Base-by-base conservation (phyloP, 2,888 invertebrate genomes). In the Nemapogon koenigi region DNA sequence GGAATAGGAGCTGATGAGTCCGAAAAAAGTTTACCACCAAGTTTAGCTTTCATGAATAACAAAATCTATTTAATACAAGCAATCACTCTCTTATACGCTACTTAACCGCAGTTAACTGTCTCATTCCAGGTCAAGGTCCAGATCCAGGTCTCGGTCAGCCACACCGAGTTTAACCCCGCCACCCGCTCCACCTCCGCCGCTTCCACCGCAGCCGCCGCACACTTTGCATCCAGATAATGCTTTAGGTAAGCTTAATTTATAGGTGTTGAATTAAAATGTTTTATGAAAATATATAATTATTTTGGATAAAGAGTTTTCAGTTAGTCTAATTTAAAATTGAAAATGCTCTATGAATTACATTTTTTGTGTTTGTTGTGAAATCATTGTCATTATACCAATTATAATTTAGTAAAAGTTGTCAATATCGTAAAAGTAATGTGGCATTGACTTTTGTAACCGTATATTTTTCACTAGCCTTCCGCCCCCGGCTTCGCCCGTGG, bases 221-320 rank as follows among this genome's bases (percentile, higher is more conserved):
- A 78, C 78, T n/a, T 54, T 78, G 45, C 78, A 78, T 46, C 76
- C 78, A 43, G 76, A 78, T 59, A 78, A 75, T 52, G 78, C 78
- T 49, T 60, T 78, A 59, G 75, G 76, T 75, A 61, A 55, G 29
- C n/a, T n/a, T n/a, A n/a, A n/a, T n/a, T n/a, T n/a, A n/a, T n/a
- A n/a, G n/a, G n/a, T n/a, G 4, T 4, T n/a, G n/a, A 7, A 10
- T 10, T 18, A 1, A 16, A 14, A 32, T 35, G 15, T 11, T 13
- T 11, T 33, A 17, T 18, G 7, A 7, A 22, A 7, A 7, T 22
- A 22, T 7, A 22, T 22, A 22, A 6, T 10, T 22, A 22, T 22
- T 10, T 22, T 6, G 7, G 22, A 22, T 10, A 7, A 22, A 22
- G 10, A 22, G 7, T 22, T 22, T 22, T 6, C 22, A 7, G 6